Base-by-base conservation (phyloP, 2,797 vertebrate species). In the Sciaenops ocellatus region DNA sequence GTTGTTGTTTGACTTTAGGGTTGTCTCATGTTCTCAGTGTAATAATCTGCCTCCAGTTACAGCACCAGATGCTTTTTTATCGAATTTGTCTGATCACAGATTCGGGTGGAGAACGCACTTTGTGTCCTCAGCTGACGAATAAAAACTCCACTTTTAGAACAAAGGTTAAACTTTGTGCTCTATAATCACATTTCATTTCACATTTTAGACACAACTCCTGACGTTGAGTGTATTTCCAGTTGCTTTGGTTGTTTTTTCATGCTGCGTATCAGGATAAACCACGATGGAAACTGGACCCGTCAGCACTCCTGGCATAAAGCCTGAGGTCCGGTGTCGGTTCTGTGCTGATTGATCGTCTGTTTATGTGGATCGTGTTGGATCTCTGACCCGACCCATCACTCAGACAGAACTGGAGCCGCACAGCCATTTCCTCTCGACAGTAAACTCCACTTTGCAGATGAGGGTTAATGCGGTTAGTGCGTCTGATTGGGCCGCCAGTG, bases 321-420 rank as follows among this genome's bases (percentile, higher is more conserved):
- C 55, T 15, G 73, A 51, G 28, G 38, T 70, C n/a, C 59, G 24
- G 48, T 62, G 54, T 51, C 13, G 1, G 34, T 34, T 59, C 60
- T 59, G 55, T 28, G 56, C 46, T 48, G 60, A 82, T 61, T 51
- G 71, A 82, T 85, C 10, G 56, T 57, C 42, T 76, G 74, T 70
- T 64, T 69, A 59, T 75, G 48, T n/a, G 26, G 66, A 38, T 76
- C 3, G 22, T 0, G 3, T 52, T 30, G 3, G n/a, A 41, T 47
- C 24, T 68, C 26, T 3, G 4, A 46, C 47, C 34, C 52, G 20
- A 1, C 26, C 38, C 34, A 64, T 74, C 78, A 34, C 63, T 67
- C 28, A 63, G 42, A 55, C 42, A 20, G 12, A 22, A 6, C 52
- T 55, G 28, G 51, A 50, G 79, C 55, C 24, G 4, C 3, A 3